phyloP scores from a whole-genome alignment of 2,888 invertebrate species.

The Yponomeuta malinellus region DNA sequence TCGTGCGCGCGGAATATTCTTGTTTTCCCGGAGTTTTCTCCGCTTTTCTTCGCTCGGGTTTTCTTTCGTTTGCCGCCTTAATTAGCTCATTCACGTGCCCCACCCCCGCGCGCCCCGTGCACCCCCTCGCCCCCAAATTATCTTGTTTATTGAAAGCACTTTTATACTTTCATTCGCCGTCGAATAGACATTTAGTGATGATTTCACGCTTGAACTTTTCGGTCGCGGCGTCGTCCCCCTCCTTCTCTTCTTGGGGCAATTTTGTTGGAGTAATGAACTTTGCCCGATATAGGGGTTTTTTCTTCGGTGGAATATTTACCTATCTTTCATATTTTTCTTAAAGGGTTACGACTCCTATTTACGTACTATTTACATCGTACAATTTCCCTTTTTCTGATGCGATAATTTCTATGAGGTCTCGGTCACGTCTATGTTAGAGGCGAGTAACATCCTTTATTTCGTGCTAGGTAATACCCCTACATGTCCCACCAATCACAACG shows the following conservation, averaged over 20 bases:
- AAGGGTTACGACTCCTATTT: neutral
- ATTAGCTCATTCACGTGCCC: constrained; percentile 70
- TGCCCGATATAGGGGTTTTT: constrained; percentile 3
- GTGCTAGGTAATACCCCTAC: too few species aligned
- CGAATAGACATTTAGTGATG: constrained; percentile 54
- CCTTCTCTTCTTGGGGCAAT: constrained; percentile 15
- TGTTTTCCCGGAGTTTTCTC: constrained; percentile 72
- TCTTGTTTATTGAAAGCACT: constrained; percentile 71
- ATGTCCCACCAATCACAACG: too few species aligned
- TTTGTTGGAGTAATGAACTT: constrained; percentile 15
- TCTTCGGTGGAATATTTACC: neutral
- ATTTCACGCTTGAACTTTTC: constrained; percentile 36
- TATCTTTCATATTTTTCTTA: neutral
- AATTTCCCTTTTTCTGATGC: too few species aligned
- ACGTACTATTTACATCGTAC: neutral
- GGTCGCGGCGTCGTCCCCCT: constrained; percentile 1
- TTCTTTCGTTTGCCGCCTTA: constrained; percentile 71
- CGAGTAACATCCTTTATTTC: too few species aligned
- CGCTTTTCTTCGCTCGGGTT: constrained; percentile 63
- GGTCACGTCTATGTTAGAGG: too few species aligned
- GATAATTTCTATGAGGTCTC: too few species aligned
- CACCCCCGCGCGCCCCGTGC: constrained; percentile 22
- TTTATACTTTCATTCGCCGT: constrained; percentile 62
- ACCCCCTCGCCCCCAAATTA: constrained; percentile 47
- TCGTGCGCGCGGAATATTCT: constrained; percentile 51